phyloP scores from a whole-genome alignment of 1,140 invertebrate genomes.

The Liolophura sinensis region DNA sequence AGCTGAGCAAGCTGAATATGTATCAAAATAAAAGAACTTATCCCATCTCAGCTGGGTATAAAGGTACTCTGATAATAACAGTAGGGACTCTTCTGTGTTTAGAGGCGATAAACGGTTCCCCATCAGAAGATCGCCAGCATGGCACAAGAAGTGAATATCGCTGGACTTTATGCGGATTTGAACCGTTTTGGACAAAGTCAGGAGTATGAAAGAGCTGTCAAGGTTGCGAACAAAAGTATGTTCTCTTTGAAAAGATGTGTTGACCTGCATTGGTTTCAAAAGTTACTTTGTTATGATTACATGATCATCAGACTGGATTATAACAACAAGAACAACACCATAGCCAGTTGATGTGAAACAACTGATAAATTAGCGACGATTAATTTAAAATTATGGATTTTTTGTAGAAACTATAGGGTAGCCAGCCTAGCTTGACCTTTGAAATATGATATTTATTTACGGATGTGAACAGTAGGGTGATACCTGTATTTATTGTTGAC shows the following conservation, averaged over 20 bases:
- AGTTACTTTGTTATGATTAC: not conserved
- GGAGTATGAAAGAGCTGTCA: constrained; percentile 87
- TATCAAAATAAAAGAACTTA: no score
- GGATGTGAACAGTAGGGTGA: not conserved
- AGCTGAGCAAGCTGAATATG: no score
- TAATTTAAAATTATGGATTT: constrained; percentile 2
- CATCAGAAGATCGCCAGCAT: constrained; percentile 22
- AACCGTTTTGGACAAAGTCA: constrained; percentile 82
- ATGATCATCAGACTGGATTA: not conserved
- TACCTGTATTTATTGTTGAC: constrained; percentile 15
- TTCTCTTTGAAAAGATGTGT: constrained; percentile 3
- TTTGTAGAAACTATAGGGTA: constrained; percentile 3
- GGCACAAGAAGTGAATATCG: constrained; percentile 29
- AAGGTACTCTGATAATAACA: no score
- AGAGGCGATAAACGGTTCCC: no score
- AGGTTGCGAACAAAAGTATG: constrained; percentile 87
- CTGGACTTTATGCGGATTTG: constrained; percentile 73
- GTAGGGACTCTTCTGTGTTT: no score
- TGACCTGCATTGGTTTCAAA: not conserved
- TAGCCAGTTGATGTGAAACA: not conserved
- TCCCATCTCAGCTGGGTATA: no score
- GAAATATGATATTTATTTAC: not conserved
- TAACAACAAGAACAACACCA: not conserved
- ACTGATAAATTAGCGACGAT: no score
- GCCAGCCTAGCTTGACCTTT: no score